Evolutionary conservation across 2,888 invertebrate genomes (phyloP).

Genomic region (Euspilapteryx auroguttella): DNA sequence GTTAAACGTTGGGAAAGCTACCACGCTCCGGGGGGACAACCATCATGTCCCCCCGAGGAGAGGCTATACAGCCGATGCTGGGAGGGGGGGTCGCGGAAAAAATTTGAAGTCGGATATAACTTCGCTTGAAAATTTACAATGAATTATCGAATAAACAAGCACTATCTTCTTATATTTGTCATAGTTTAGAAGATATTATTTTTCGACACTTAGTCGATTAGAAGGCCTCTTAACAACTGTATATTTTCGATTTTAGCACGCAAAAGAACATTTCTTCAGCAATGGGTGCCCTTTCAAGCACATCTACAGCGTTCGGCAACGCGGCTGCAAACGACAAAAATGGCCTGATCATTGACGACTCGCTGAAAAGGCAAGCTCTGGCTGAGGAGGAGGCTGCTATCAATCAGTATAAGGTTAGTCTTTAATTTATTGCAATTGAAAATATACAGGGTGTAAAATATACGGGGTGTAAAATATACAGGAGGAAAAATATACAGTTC

Average conservation of each 20-base stretch:
- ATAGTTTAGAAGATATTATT: too few species aligned
- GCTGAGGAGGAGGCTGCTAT: slow-evolving; percentile 97
- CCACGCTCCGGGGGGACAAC: too few species aligned
- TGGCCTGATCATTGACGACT: slow-evolving; percentile 71
- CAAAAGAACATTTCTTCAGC: slow-evolving; percentile 89
- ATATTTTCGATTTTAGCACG: slow-evolving; percentile 58
- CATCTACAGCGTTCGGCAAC: slow-evolving; percentile 85
- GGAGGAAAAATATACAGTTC: too few species aligned
- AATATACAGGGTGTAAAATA: too few species aligned
- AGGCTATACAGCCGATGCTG: too few species aligned
- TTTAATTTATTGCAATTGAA: too few species aligned
- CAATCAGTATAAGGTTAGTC: slow-evolving; percentile 89
- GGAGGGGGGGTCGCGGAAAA: too few species aligned
- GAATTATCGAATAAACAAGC: not conserved
- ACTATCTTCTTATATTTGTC: too few species aligned
- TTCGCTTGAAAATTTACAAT: not conserved
- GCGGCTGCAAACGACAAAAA: slow-evolving; percentile 77
- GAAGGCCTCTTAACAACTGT: too few species aligned
- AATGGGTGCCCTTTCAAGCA: slow-evolving; percentile 85
- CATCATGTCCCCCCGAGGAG: too few species aligned
- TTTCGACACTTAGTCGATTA: not conserved
- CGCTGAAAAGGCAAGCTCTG: slow-evolving; percentile 80
- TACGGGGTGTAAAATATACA: too few species aligned
- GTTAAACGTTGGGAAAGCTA: too few species aligned
- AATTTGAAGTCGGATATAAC: slow-evolving; percentile 1